Evolutionary conservation across 2,797 vertebrate genomes (phyloP).

Genomic region (Notoglanidium macrostoma): DNA sequence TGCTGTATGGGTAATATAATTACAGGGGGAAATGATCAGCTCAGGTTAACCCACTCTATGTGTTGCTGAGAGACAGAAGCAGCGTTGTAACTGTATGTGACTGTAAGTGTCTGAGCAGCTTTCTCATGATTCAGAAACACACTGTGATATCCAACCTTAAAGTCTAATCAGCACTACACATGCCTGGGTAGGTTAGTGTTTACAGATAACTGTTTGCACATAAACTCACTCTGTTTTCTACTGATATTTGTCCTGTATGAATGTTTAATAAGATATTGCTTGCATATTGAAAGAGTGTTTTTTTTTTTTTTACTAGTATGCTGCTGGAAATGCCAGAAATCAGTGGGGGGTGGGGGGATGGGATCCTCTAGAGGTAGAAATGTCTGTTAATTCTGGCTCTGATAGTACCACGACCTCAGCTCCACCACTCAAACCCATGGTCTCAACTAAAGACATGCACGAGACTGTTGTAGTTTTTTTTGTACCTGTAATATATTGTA

Average conservation of each 20-base stretch:
- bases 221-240: background rate
- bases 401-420: background rate
- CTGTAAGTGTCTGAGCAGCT: constrained; percentile 45
- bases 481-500: background rate
- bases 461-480: background rate
- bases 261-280: background rate
- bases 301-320: background rate
- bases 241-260: background rate
- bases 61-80: constrained; percentile 51
- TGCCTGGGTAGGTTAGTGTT: constrained; percentile 37
- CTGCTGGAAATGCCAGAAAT: background rate
- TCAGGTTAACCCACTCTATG: constrained; percentile 25
- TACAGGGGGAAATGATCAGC: constrained; percentile 70
- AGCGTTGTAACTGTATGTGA: constrained; percentile 49
- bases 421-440: background rate
- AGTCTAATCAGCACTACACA: constrained; percentile 33
- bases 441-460: background rate
- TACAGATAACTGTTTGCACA: constrained; percentile 29
- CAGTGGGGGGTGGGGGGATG: background rate
- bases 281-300: background rate
- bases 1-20: constrained; percentile 63
- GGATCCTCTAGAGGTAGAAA: background rate
- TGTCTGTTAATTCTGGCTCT: background rate
- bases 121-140: constrained; percentile 53
- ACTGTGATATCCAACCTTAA: constrained; percentile 43